phyloP scores from a whole-genome alignment of 2,888 invertebrate species.

The Amphipoea oculea region DNA sequence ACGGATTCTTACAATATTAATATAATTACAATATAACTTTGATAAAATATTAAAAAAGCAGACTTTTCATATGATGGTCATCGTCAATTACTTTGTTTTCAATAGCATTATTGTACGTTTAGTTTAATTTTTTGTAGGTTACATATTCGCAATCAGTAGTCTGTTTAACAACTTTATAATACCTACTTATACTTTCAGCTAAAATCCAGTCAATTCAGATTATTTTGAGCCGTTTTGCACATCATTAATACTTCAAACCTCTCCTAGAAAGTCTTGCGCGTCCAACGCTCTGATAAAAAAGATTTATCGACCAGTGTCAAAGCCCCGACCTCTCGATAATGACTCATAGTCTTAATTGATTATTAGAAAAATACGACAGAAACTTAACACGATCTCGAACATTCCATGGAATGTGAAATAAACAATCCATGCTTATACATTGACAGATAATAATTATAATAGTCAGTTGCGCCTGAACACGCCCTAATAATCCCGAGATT shows the following conservation, averaged over 20 bases:
- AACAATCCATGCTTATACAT: constrained; percentile 49
- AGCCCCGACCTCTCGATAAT: constrained; percentile 33
- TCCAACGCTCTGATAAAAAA: constrained; percentile 40
- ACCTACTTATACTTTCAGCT: background rate
- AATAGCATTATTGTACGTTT: too few relatives aligned
- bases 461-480: constrained; percentile 62
- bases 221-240: constrained; percentile 31
- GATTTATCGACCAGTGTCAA: constrained; percentile 47
- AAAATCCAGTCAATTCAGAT: constrained; percentile 27
- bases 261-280: constrained; percentile 5
- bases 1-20: too few relatives aligned
- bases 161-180: background rate
- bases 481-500: constrained; percentile 77
- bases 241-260: constrained; percentile 29
- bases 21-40: too few relatives aligned
- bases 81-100: background rate
- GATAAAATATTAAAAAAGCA: background rate
- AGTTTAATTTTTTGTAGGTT: too few relatives aligned
- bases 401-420: constrained; percentile 52
- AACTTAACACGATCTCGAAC: constrained; percentile 38
- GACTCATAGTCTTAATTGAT: constrained; percentile 41
- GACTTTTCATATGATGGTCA: background rate
- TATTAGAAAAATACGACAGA: constrained; percentile 39
- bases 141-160: background rate
- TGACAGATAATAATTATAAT: constrained; percentile 63